These are phyloP conservation scores for Oxygymnocypris stewartii DNA, from an alignment of 2,113 vertebrate genomes.

Conservation along the genomic window DNA sequence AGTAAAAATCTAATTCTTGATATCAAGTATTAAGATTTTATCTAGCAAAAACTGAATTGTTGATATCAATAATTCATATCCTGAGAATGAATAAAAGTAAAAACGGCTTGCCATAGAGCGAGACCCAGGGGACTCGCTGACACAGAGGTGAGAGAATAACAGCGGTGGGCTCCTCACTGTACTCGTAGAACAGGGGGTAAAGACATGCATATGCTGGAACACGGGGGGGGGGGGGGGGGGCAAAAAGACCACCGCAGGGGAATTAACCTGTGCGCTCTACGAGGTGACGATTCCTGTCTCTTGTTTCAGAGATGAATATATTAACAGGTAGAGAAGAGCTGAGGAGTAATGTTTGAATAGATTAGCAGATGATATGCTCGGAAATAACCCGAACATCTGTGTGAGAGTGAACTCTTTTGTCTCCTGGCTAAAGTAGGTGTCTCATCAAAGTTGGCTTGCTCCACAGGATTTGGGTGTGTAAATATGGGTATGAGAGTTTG, in stretches of 20 bases:
- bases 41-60: too few relatives aligned
- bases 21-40: too few relatives aligned
- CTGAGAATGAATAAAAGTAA: too few relatives aligned
- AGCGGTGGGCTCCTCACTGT: constrained; percentile 36
- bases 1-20: too few relatives aligned
- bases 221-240: constrained; percentile 58
- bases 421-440: constrained; percentile 27
- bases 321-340: constrained; percentile 64
- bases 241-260: constrained; percentile 58
- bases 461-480: not conserved
- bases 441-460: not conserved
- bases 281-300: constrained; percentile 64
- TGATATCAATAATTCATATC: too few relatives aligned
- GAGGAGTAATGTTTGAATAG: constrained; percentile 58
- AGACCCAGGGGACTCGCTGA: constrained; percentile 29
- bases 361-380: constrained; percentile 67
- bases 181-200: constrained; percentile 26
- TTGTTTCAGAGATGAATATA: constrained; percentile 67
- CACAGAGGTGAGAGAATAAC: constrained; percentile 48
- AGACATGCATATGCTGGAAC: constrained; percentile 37
- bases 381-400: constrained; percentile 67
- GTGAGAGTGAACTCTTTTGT: constrained; percentile 30
- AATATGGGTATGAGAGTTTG: not conserved
- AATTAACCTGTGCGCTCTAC: constrained; percentile 61
- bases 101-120: too few relatives aligned